Percentiles rank a stretch among this genome's conserved stretches.
Conservation (phyloP, 2,113 vertebrate species). For the Mustela nigripes region DNA sequence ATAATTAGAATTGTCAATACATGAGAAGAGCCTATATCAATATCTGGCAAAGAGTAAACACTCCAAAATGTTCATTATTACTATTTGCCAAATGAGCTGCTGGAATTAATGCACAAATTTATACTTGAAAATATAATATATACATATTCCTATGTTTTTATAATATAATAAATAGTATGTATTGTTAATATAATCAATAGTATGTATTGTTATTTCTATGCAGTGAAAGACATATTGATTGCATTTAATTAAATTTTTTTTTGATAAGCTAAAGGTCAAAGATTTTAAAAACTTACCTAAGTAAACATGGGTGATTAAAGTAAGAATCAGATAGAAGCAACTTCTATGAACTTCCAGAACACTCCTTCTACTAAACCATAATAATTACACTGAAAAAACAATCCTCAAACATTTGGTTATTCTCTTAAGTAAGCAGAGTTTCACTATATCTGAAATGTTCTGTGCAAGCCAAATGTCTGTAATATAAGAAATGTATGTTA, state of each 20-base stretch:
- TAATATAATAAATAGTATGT: background rate
- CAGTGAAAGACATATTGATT: background rate
- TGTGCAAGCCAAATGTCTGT: background rate
- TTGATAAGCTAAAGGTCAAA: background rate
- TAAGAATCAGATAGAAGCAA: background rate
- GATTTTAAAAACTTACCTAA: constrained; percentile 22
- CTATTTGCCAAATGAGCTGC: background rate
- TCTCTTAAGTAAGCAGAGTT: background rate
- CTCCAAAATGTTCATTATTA: background rate
- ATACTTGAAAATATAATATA: background rate
- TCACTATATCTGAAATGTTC: background rate
- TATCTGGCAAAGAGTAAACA: background rate
- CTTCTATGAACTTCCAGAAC: background rate
- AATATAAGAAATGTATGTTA: background rate
- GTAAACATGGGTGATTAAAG: constrained; percentile 21
- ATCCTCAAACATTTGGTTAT: background rate
- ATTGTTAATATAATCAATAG: background rate
- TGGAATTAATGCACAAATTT: background rate
- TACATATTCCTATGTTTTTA: background rate
- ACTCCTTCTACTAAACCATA: background rate
- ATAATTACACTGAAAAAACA: background rate
- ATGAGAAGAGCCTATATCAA: background rate
- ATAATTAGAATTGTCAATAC: background rate
- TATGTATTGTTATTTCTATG: background rate
- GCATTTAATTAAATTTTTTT: constrained; percentile 40